Conservation (phyloP, 2,113 vertebrate genomes). For the Oncorhynchus mykiss region DNA sequence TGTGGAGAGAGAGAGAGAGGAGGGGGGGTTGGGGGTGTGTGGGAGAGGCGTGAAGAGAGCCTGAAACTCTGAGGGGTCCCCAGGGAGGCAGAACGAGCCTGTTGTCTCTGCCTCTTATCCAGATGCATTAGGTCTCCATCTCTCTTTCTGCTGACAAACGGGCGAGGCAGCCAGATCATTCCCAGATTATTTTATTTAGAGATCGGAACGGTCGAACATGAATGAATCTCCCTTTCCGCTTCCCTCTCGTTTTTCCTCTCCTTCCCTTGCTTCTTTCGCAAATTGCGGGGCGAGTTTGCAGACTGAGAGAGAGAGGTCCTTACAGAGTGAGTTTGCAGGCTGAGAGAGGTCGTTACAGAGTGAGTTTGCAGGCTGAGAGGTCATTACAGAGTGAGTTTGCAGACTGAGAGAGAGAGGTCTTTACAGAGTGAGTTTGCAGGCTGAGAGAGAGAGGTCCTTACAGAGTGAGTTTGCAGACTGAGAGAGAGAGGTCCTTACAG, state of each 20-base stretch:
- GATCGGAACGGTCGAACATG: conserved; percentile 60
- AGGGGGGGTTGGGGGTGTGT: neutral
- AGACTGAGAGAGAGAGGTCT: too few relatives aligned
- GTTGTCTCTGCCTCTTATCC: conserved; percentile 71
- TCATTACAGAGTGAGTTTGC: too few relatives aligned
- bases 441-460: too few relatives aligned
- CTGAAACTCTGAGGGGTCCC: neutral
- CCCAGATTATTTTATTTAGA: conserved; percentile 80
- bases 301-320: too few relatives aligned
- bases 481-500: too few relatives aligned
- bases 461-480: too few relatives aligned
- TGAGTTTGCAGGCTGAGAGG: too few relatives aligned
- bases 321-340: too few relatives aligned
- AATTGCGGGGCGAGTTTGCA: too few relatives aligned
- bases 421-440: too few relatives aligned
- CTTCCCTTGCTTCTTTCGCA: neutral
- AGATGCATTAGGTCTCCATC: conserved; percentile 75
- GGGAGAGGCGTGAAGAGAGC: neutral
- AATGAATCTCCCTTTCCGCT: conserved; percentile 68
- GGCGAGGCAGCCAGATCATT: conserved; percentile 58
- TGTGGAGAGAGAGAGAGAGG: neutral
- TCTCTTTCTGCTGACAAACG: conserved; percentile 70
- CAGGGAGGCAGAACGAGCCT: conserved; percentile 17
- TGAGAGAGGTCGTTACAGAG: too few relatives aligned
- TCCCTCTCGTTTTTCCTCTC: conserved; percentile 15